Percentiles rank a stretch among this genome's conserved stretches.
Conservation (phyloP, 2,888 invertebrate genomes). For the Trachelus stipa region DNA sequence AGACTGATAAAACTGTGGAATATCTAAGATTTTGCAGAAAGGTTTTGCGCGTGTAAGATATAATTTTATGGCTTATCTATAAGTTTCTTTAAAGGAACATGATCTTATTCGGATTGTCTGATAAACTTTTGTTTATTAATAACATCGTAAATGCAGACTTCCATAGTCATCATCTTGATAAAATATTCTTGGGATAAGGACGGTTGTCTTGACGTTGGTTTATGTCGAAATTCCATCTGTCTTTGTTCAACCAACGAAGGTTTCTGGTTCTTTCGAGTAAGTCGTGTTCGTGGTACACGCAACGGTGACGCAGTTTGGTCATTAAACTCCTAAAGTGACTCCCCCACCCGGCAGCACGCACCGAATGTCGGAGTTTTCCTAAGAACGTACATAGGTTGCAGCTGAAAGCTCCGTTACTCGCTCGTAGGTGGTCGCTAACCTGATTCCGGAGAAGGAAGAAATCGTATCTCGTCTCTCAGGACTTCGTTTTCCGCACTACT, state of each 20-base stretch:
- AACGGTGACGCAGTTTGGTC: slow-evolving; percentile 37
- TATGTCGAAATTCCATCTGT: not conserved
- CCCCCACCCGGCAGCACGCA: slow-evolving; percentile 29
- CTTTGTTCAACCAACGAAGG: not conserved
- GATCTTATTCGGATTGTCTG: not conserved
- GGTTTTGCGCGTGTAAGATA: not conserved
- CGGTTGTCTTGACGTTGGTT: not conserved
- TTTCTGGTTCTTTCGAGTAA: not conserved
- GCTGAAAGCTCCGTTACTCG: slow-evolving; percentile 16
- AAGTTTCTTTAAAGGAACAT: not conserved
- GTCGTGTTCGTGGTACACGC: slow-evolving; percentile 7
- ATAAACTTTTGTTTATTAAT: not conserved
- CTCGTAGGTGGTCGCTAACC: slow-evolving; percentile 15
- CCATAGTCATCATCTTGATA: not conserved
- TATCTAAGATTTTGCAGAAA: not conserved
- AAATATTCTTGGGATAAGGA: not conserved
- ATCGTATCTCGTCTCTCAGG: too few relatives aligned
- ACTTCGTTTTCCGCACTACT: too few relatives aligned
- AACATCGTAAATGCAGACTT: not conserved
- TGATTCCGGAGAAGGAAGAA: too few relatives aligned
- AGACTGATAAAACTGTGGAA: not conserved
- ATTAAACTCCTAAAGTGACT: slow-evolving; percentile 31
- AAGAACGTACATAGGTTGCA: slow-evolving; percentile 16
- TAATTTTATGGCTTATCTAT: not conserved
- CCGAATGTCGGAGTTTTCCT: slow-evolving; percentile 20